phyloP scores from a whole-genome alignment of 2,888 invertebrate species.

The Clusia tigrina region DNA sequence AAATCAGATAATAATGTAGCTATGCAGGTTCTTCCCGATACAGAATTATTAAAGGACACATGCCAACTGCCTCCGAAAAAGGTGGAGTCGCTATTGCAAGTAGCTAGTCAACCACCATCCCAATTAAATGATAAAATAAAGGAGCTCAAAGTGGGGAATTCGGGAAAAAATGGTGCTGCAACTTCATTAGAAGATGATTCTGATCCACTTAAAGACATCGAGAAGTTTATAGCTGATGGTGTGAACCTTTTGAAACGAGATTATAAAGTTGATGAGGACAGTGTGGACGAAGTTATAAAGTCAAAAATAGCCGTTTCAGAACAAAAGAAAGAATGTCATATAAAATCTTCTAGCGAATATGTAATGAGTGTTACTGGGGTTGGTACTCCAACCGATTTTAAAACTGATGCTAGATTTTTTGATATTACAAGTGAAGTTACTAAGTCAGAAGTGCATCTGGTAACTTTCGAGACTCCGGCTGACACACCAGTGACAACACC shows the following conservation, averaged over 20 bases:
- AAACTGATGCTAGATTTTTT: background rate
- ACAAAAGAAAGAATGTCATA: background rate
- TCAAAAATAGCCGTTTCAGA: background rate
- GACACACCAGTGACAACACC: constrained; percentile 46
- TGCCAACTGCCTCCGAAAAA: background rate
- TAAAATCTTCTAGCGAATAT: background rate
- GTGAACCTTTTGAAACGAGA: constrained; percentile 58
- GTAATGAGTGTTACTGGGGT: background rate
- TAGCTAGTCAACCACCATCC: background rate
- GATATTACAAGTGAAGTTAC: background rate
- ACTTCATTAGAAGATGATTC: constrained; percentile 40
- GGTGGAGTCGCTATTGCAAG: background rate
- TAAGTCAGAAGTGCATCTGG: background rate
- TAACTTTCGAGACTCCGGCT: constrained; percentile 47
- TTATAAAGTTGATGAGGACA: constrained; percentile 51
- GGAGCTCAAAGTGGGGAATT: background rate
- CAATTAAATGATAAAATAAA: background rate
- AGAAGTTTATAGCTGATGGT: constrained; percentile 60
- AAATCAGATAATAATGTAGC: background rate
- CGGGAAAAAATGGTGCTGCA: constrained; percentile 6
- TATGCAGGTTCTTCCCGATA: no score
- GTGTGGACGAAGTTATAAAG: constrained; percentile 26
- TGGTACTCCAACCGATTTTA: background rate
- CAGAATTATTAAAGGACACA: no score
- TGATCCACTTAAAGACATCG: constrained; percentile 59